Evolutionary conservation across 2,113 vertebrate species (phyloP).

Genomic region (Chamaetylas fuelleborni): DNA sequence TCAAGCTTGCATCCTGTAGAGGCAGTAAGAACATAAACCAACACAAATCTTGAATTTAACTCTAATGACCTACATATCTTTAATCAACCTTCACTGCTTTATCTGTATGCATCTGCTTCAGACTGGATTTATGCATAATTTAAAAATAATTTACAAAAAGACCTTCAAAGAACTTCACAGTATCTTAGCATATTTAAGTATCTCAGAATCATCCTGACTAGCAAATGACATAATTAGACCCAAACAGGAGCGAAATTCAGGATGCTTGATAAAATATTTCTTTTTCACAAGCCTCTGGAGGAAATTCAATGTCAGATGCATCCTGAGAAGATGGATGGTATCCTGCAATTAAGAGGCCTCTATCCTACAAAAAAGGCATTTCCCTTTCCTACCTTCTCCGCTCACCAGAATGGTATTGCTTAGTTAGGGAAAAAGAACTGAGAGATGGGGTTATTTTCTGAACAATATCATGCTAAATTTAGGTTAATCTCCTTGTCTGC

Average conservation of each 20-base stretch:
- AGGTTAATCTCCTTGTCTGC: not conserved
- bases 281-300: constrained; percentile 24
- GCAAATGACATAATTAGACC: not conserved
- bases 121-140: not conserved
- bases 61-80: not conserved
- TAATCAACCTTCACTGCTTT: not conserved
- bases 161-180: not conserved
- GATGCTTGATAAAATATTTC: constrained; percentile 5
- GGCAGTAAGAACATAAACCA: not conserved
- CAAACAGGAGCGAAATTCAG: not conserved
- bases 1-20: not conserved
- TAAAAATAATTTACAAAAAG: not conserved
- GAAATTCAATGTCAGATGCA: constrained; percentile 42
- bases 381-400: constrained; percentile 17
- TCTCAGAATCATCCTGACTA: not conserved
- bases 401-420: not conserved
- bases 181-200: not conserved
- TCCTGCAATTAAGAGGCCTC: constrained; percentile 22
- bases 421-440: not conserved
- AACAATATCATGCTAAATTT: constrained; percentile 1
- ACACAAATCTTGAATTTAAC: not conserved
- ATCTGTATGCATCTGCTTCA: not conserved
- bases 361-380: constrained; percentile 3
- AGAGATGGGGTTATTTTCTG: not conserved
- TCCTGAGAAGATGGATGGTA: constrained; percentile 43